Evolutionary conservation across 2,113 vertebrate genomes (phyloP), one percentile per base, ranked within the genome.

Genomic region (Cyanoramphus novaezelandiae): DNA sequence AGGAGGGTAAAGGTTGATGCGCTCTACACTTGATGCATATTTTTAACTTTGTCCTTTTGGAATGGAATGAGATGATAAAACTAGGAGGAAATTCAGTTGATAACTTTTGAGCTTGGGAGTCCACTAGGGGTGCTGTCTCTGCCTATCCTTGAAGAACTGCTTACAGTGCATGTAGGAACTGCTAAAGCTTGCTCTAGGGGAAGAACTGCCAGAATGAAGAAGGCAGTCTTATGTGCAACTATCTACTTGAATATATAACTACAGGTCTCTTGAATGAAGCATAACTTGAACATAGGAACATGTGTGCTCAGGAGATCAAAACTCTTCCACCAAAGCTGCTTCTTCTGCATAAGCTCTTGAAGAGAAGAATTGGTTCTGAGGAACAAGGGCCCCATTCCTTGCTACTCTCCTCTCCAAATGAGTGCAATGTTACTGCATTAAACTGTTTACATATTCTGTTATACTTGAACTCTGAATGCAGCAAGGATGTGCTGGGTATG

Each of bases 401-500:
- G 52, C 27, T 71, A 4, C 25, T 52, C n/a, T 80, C 47, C n/a
- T 74, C 37, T 59, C 57, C 63, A 64, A 2, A 44, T 49, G 76
- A 86, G 82, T 92, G 85, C 92, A 93, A 37, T 94, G 60, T 95
- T 86, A 68, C 86, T 43, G 20, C 71, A 75, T 71, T 68, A 46
- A 90, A 63, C 64, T 60, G 90, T 96, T 95, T 94, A 94, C 88
- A 23, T 78, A 21, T 29, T 85, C 49, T 74, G 9, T 75, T 87
- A 20, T 59, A 95, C 76, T 91, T 95, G 93, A 95, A 91, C n/a
- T 43, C 57, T n/a, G 77, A 62, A 69, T 86, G 31, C 77, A 83
- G 52, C 41, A 71, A 39, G 82, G 25, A 72, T 47, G 72, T 92
- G 84, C 80, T 15, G 1, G 74, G 31, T 91, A 81, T 11, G 5